A percentile compares a stretch with the other conserved stretches of the same genome.
Evolutionary conservation across 2,888 invertebrate genomes (phyloP).

Genomic region (Melangyna quadrimaculata): DNA sequence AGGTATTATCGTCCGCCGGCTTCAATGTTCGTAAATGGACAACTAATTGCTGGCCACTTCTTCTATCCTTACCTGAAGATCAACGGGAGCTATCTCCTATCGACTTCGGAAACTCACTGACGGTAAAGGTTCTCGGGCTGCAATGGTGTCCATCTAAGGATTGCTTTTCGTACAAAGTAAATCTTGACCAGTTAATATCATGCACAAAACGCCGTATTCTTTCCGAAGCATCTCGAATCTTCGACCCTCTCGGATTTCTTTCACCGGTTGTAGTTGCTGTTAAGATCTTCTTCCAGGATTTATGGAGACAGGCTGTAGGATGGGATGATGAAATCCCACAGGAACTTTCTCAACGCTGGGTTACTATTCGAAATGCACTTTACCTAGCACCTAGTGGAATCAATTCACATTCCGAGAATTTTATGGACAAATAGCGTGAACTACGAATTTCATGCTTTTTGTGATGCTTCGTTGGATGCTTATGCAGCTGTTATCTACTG

Average conservation of each 20-base stretch:
- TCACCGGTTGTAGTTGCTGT: neutral
- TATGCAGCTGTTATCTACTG: too few relatives aligned
- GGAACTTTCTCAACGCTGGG: neutral
- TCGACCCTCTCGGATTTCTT: conserved; percentile 17
- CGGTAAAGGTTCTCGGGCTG: conserved; percentile 26
- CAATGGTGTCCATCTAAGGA: conserved; percentile 37
- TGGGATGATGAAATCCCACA: neutral
- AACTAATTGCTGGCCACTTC: conserved; percentile 27
- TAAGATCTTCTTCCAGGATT: neutral
- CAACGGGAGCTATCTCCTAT: too few relatives aligned
- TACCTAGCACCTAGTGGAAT: neutral
- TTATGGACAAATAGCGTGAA: neutral
- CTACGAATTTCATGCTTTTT: neutral
- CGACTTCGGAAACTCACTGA: conserved; percentile 14
- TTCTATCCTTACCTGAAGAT: conserved; percentile 4
- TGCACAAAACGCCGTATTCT: conserved; percentile 20
- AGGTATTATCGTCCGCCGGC: neutral
- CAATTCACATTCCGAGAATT: neutral
- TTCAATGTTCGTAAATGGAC: conserved; percentile 22
- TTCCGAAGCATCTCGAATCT: conserved; percentile 15
- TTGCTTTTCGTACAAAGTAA: conserved; percentile 22
- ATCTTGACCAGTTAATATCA: neutral
- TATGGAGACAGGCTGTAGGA: neutral
- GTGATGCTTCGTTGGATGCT: conserved; percentile 27
- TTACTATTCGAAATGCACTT: neutral